A percentile compares a stretch with the other conserved stretches of the same genome.
These are phyloP conservation scores for Megaptera novaeangliae DNA, from an alignment of 2,113 vertebrate genomes.

Conservation along the genomic window DNA sequence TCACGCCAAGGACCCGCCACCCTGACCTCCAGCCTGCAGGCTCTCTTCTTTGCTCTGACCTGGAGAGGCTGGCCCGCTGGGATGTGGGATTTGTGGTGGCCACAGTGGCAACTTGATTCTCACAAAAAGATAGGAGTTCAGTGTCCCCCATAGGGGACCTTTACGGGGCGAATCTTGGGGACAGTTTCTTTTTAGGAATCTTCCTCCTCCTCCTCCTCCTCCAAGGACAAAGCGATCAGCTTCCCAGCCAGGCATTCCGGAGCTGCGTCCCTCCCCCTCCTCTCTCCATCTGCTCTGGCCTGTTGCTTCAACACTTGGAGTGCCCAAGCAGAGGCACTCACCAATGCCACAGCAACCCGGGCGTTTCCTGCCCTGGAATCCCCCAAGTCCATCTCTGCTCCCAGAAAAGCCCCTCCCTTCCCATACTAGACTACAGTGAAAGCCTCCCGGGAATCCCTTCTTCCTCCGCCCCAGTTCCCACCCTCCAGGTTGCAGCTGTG, in stretches of 20 bases:
- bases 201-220: neutral
- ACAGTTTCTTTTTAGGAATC: constrained; percentile 28
- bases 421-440: neutral
- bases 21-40: neutral
- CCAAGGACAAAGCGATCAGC: constrained; percentile 43
- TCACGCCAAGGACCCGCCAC: accelerated
- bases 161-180: neutral
- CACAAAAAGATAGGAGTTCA: neutral
- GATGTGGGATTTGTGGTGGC: neutral
- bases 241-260: constrained; percentile 42
- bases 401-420: neutral
- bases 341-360: neutral
- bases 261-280: neutral
- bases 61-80: neutral
- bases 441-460: neutral
- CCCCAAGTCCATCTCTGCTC: neutral
- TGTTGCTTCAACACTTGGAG: constrained; percentile 50
- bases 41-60: neutral
- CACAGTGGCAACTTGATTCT: neutral
- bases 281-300: constrained; percentile 38
- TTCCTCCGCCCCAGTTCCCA: neutral
- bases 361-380: neutral
- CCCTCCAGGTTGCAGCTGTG: neutral
- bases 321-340: neutral
- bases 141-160: neutral